phyloP scores from a whole-genome alignment of 2,888 invertebrate genomes.

The Operophtera brumata region DNA sequence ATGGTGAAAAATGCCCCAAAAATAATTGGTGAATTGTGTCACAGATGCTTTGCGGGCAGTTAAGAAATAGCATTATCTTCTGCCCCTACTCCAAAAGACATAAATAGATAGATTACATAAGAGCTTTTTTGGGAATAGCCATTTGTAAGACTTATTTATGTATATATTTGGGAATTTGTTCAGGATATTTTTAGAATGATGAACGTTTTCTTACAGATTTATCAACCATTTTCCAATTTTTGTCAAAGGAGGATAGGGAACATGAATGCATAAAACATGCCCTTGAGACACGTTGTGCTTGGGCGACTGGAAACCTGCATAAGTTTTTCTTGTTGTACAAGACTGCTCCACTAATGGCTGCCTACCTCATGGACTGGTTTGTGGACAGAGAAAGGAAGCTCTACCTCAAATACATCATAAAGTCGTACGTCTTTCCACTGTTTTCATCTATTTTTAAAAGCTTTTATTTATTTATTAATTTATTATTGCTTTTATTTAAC shows the following conservation, averaged over 20 bases:
- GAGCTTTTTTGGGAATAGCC: too few species aligned
- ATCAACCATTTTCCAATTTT: conserved; percentile 92
- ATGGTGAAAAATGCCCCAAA: too few species aligned
- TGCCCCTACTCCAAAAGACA: too few species aligned
- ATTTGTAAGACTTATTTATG: not conserved
- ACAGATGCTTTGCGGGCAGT: too few species aligned
- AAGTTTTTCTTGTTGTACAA: conserved; percentile 95
- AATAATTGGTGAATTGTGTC: too few species aligned
- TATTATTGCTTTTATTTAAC: too few species aligned
- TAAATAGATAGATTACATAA: too few species aligned
- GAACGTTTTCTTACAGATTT: conserved; percentile 85
- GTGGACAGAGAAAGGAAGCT: conserved; percentile 95
- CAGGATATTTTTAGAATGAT: too few species aligned
- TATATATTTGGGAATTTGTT: too few species aligned
- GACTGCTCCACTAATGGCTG: conserved; percentile 95
- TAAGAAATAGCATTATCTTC: too few species aligned
- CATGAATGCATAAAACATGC: conserved; percentile 93
- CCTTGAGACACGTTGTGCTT: conserved; percentile 93
- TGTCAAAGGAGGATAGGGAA: conserved; percentile 87
- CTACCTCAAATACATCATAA: conserved; percentile 95
- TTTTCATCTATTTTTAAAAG: conserved; percentile 14
- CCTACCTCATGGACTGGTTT: conserved; percentile 99
- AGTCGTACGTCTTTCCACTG: conserved; percentile 91
- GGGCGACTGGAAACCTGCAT: conserved; percentile 95
- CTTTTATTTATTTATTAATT: too few species aligned